Evolutionary conservation across 53 echinoderm and acorn worm species (phyloP).

Genomic region (Holothuria scabra): DNA sequence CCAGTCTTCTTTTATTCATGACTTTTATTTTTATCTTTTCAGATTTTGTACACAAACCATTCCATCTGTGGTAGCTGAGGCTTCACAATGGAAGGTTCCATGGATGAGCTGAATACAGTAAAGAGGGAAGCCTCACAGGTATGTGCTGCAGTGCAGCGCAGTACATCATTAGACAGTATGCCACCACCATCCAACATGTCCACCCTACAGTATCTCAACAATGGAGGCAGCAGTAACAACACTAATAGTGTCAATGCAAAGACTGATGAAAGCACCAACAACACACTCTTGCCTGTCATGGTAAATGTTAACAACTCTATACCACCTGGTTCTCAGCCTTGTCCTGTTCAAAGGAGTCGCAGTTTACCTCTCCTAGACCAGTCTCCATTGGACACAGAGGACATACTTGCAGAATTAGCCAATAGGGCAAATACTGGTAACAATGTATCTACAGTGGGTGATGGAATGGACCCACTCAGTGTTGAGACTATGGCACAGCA

Average conservation of each 20-base stretch:
- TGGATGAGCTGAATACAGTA: slow-evolving; percentile 67
- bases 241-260: slow-evolving; percentile 29
- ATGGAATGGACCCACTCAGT: slow-evolving; percentile 23
- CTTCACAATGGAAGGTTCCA: slow-evolving; percentile 38
- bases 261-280: neutral
- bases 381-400: slow-evolving; percentile 52
- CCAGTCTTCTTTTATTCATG: no score
- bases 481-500: slow-evolving; percentile 37
- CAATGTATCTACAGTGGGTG: slow-evolving; percentile 46
- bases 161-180: slow-evolving; percentile 89
- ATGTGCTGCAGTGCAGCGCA: slow-evolving; percentile 78
- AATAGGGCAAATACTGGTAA: slow-evolving; percentile 57
- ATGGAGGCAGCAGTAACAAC: slow-evolving; percentile 30
- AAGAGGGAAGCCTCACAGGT: slow-evolving; percentile 55
- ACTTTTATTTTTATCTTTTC: no score
- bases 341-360: slow-evolving; percentile 90
- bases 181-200: slow-evolving; percentile 68
- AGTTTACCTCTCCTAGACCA: slow-evolving; percentile 84
- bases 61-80: slow-evolving; percentile 3
- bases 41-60: no score
- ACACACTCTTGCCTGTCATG: slow-evolving; percentile 15
- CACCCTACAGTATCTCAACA: slow-evolving; percentile 41
- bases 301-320: slow-evolving; percentile 61
- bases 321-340: slow-evolving; percentile 69
- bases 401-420: slow-evolving; percentile 80